A percentile compares a stretch with the other conserved stretches of the same genome.
These are phyloP conservation scores for Myodes glareolus DNA, from an alignment of 2,113 vertebrate species.

Conservation along the genomic window DNA sequence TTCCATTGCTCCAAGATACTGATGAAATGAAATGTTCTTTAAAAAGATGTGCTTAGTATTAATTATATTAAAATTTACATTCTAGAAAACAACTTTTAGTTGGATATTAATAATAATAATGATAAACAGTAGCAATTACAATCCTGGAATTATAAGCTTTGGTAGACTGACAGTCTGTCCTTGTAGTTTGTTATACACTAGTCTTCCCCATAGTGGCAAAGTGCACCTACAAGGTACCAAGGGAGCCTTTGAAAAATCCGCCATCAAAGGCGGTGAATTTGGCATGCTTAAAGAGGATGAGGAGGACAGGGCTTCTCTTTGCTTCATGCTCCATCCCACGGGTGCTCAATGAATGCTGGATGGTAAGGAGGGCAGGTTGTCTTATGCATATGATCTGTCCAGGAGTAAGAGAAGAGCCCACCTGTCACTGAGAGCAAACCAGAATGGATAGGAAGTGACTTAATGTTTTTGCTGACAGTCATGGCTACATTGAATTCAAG, in stretches of 20 bases:
- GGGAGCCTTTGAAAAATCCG: neutral
- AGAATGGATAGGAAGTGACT: neutral
- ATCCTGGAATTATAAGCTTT: neutral
- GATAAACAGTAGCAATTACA: neutral
- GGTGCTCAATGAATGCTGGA: neutral
- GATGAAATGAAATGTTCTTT: neutral
- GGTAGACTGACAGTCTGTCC: neutral
- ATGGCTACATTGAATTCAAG: neutral
- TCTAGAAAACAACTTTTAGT: slow-evolving; percentile 15
- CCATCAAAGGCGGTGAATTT: slow-evolving; percentile 33
- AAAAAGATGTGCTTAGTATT: neutral
- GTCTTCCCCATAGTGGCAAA: neutral
- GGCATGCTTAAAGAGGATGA: neutral
- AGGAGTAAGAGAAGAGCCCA: neutral
- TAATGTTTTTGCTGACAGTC: neutral
- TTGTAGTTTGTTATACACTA: neutral
- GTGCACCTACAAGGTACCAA: neutral
- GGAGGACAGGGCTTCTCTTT: neutral
- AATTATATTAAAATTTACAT: neutral
- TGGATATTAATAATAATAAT: neutral
- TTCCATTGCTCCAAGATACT: neutral
- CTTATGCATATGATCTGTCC: neutral
- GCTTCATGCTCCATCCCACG: neutral
- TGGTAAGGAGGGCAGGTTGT: neutral
- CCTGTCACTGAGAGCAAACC: neutral